Evolutionary conservation across 2,888 invertebrate genomes (phyloP).

Genomic region (Pseudococcus viburni): DNA sequence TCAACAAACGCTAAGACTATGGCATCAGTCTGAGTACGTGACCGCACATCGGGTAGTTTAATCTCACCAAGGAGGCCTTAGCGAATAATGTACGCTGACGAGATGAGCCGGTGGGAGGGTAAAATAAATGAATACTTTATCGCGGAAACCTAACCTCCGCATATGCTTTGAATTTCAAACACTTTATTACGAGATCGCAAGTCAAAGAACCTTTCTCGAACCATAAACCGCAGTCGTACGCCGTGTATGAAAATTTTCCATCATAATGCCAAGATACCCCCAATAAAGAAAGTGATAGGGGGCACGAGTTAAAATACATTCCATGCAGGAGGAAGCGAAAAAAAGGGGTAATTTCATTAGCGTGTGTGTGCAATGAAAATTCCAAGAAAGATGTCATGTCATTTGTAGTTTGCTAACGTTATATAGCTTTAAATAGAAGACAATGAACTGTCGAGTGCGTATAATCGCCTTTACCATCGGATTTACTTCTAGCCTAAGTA

Average conservation of each 20-base stretch:
- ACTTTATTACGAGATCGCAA: neutral
- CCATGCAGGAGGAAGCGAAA: neutral
- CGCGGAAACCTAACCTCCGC: neutral
- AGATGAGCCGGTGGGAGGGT: too few species aligned
- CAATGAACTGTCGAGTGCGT: slow-evolving; percentile 36
- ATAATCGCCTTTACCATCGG: slow-evolving; percentile 44
- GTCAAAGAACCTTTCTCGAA: slow-evolving; percentile 27
- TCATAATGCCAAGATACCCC: neutral
- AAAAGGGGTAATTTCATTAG: slow-evolving; percentile 28
- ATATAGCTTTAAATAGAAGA: neutral
- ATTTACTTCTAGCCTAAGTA: neutral
- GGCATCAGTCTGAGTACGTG: too few species aligned
- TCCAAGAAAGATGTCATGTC: slow-evolving; percentile 29
- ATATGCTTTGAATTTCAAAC: slow-evolving; percentile 48
- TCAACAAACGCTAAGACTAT: too few species aligned
- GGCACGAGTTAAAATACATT: neutral
- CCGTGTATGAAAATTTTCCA: neutral
- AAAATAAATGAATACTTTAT: neutral
- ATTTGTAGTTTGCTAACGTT: slow-evolving; percentile 33
- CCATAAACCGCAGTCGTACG: neutral
- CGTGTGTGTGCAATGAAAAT: slow-evolving; percentile 32
- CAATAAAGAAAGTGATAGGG: too few species aligned
- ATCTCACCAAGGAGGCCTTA: neutral
- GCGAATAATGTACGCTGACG: too few species aligned
- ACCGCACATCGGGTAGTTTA: neutral